Base-by-base conservation (phyloP, 2,797 vertebrate genomes). In the Gallinago nigripennis region DNA sequence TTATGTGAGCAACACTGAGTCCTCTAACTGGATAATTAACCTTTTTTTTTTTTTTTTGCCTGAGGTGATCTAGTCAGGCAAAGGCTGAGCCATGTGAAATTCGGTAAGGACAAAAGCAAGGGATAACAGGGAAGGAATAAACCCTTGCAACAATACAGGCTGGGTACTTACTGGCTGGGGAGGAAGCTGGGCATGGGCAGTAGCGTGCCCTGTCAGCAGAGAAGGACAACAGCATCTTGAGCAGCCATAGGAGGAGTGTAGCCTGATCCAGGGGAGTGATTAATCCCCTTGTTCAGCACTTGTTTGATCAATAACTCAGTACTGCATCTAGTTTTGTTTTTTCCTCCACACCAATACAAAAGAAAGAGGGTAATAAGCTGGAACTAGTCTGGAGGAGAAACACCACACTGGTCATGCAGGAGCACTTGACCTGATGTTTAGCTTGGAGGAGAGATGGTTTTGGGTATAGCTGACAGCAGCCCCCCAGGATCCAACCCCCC, bases 121-220 rank as follows among this genome's bases (percentile, higher is more conserved):
- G 25, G 56, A 39, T 17, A 82, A 23, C 4, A 61, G 18, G 11
- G 33, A 64, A 82, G 14, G 28, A 57, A 48, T 35, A 70, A 81
- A 48, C 2, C 21, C n/a, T 43, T 80, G 16, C 14, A 56, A 5
- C 16, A 10, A 23, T 46, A 46, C 28, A 58, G 43, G 16, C 12
- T 57, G 9, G 11, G 8, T 48, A 48, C 35, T 69, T n/a, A 20
- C 23, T 51, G 16, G 4, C 12, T 73, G 61, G 12, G 28, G 37
- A 78, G 30, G 8, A 82, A 82, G 18, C 2, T 75, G 18, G 4
- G 3, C 5, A 10, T 33, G 11, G 48, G 11, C 27, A 50, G 6
- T 9, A 7, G 3, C 1, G 0, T 58, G 17, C 6, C 50, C 18
- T 65, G 2, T 1, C 12, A 87, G 33, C 8, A 51, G 37, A 27